These are phyloP conservation scores for Pollenia labialis DNA, from an alignment of 2,888 invertebrate genomes.

Conservation along the genomic window DNA sequence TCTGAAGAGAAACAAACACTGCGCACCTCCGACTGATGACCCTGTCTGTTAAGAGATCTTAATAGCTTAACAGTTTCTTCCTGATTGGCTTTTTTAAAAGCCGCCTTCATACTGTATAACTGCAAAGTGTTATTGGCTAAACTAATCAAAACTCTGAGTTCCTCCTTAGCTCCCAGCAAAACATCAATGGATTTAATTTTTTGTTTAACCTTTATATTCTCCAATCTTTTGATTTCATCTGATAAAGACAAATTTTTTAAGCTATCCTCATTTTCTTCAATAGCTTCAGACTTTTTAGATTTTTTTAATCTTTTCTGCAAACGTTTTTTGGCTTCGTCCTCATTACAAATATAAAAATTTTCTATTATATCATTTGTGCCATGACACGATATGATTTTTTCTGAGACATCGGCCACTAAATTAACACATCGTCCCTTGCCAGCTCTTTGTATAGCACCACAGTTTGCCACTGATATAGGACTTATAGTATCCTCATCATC, in stretches of 20 bases:
- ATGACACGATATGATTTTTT: constrained; percentile 91
- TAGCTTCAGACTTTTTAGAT: constrained; percentile 84
- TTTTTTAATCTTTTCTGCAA: constrained; percentile 92
- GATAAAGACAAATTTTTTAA: constrained; percentile 85
- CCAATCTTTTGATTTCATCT: constrained; percentile 90
- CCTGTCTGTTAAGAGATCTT: constrained; percentile 89
- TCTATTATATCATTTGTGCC: constrained; percentile 93
- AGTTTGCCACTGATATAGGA: constrained; percentile 90
- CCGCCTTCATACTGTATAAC: constrained; percentile 86
- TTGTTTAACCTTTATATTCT: constrained; percentile 87
- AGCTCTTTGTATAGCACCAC: constrained; percentile 91
- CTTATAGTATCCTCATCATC: constrained; percentile 84
- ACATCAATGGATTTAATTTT: constrained; percentile 90
- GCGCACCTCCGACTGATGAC: constrained; percentile 95
- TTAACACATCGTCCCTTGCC: constrained; percentile 92
- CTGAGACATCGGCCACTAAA: constrained; percentile 89
- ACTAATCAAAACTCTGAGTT: constrained; percentile 88
- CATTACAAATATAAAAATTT: constrained; percentile 91
- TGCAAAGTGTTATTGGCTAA: constrained; percentile 91
- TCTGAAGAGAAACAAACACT: constrained; percentile 96
- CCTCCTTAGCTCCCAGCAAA: constrained; percentile 89
- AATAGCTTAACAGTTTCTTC: constrained; percentile 84
- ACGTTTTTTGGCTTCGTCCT: constrained; percentile 89
- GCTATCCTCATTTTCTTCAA: constrained; percentile 78
- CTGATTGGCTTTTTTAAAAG: constrained; percentile 83